Evolutionary conservation across 2,113 vertebrate species (phyloP).

Genomic region (Hydropotes inermis): DNA sequence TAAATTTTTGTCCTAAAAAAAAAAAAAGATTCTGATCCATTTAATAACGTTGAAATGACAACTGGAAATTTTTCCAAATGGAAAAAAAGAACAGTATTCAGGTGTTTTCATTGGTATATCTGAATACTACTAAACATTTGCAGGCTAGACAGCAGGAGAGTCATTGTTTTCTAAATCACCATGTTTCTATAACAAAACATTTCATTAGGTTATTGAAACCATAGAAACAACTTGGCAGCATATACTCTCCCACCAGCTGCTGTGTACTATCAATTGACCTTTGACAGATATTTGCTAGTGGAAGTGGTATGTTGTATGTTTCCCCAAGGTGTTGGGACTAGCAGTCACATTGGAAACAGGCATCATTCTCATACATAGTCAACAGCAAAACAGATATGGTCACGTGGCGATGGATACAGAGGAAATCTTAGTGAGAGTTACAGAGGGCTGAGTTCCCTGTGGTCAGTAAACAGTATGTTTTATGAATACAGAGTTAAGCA

Average conservation of each 20-base stretch:
- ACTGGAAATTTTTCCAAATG: neutral
- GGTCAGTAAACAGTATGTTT: neutral
- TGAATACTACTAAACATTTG: neutral
- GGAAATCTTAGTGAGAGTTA: neutral
- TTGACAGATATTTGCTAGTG: neutral
- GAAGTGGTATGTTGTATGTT: neutral
- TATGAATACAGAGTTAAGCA: neutral
- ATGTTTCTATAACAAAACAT: neutral
- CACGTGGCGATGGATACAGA: neutral
- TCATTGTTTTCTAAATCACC: neutral
- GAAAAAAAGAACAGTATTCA: neutral
- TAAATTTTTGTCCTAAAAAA: neutral
- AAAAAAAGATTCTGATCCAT: neutral
- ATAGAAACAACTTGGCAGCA: neutral
- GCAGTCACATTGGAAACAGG: neutral
- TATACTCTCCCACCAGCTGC: neutral
- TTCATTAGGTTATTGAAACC: neutral
- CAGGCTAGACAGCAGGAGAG: neutral
- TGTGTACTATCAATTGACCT: neutral
- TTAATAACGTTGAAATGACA: neutral
- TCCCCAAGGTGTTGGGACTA: neutral
- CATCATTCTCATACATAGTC: neutral
- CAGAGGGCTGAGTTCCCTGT: neutral
- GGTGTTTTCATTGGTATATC: neutral
- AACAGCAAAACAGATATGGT: neutral